These are phyloP conservation scores for Antheraea mylitta DNA, from an alignment of 1,140 invertebrate genomes.

Conservation along the genomic window DNA sequence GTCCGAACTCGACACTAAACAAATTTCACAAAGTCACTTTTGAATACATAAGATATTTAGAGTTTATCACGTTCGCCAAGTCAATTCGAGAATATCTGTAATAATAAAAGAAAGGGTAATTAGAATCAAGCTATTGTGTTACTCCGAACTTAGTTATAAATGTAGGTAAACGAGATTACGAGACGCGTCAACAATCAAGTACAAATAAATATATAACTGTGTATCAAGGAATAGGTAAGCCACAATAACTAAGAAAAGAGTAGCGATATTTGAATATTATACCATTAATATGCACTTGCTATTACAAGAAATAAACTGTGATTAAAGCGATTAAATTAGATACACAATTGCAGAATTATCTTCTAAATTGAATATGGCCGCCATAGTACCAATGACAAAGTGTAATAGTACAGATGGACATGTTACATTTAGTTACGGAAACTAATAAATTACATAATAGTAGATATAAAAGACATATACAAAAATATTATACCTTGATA, in stretches of 20 bases:
- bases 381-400: constrained; percentile 23
- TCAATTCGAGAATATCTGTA: constrained; percentile 69
- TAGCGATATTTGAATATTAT: not conserved
- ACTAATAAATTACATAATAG: constrained; percentile 13
- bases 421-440: not conserved
- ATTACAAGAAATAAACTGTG: constrained; percentile 21
- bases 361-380: constrained; percentile 69
- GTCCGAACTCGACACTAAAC: constrained; percentile 70
- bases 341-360: constrained; percentile 41
- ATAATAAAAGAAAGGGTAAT: constrained; percentile 36
- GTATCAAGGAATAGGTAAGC: not conserved
- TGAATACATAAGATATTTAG: constrained; percentile 66
- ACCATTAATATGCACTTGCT: not conserved
- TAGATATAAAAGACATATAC: not conserved
- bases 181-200: constrained; percentile 70
- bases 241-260: constrained; percentile 5
- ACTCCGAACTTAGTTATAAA: not conserved
- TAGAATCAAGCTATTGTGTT: constrained; percentile 7
- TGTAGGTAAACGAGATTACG: constrained; percentile 38
- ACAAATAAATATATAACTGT: constrained; percentile 31
- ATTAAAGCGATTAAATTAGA: constrained; percentile 55
- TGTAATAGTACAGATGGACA: not conserved
- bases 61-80: constrained; percentile 74
- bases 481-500: constrained; percentile 65
- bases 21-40: constrained; percentile 75